These are phyloP conservation scores for Dendronephthya gigantea DNA, from an alignment of 64 coral and sea anemone species.

Conservation along the genomic window DNA sequence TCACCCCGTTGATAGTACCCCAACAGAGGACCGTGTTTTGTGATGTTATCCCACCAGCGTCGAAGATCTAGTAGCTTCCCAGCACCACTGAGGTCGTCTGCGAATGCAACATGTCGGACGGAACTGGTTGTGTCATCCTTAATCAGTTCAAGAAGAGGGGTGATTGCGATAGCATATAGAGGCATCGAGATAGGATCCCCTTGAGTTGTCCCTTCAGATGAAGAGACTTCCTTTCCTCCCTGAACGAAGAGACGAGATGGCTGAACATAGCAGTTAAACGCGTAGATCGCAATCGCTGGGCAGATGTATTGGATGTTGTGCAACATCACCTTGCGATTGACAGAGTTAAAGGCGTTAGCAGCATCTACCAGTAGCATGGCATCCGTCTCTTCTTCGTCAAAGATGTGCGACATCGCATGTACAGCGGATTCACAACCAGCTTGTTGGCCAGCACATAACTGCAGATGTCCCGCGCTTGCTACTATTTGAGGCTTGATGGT, in stretches of 20 bases:
- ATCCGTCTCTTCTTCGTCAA: not conserved
- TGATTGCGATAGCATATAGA: not conserved
- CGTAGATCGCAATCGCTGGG: not conserved
- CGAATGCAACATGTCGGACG: not conserved
- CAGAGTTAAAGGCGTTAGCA: not conserved
- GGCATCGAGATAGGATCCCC: not conserved
- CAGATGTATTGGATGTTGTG: not conserved
- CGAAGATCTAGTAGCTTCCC: not conserved
- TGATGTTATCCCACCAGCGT: not conserved
- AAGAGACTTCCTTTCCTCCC: not conserved
- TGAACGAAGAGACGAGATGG: not conserved
- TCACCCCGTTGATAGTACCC: not conserved
- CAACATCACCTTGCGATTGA: not conserved
- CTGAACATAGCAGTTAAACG: not conserved
- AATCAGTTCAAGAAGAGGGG: not conserved
- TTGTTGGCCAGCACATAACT: constrained; percentile 24
- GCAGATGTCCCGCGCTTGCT: not conserved
- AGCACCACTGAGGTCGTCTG: not conserved
- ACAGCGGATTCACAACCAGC: constrained; percentile 24
- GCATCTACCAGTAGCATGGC: not conserved
- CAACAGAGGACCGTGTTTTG: not conserved
- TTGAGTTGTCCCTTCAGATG: not conserved
- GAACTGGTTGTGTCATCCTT: not conserved
- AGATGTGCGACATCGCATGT: not conserved
- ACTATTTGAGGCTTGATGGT: not conserved